A percentile compares a stretch with the other conserved stretches of the same genome.
Evolutionary conservation across 1,140 invertebrate species (phyloP).

Genomic region (Cotesia typhae): DNA sequence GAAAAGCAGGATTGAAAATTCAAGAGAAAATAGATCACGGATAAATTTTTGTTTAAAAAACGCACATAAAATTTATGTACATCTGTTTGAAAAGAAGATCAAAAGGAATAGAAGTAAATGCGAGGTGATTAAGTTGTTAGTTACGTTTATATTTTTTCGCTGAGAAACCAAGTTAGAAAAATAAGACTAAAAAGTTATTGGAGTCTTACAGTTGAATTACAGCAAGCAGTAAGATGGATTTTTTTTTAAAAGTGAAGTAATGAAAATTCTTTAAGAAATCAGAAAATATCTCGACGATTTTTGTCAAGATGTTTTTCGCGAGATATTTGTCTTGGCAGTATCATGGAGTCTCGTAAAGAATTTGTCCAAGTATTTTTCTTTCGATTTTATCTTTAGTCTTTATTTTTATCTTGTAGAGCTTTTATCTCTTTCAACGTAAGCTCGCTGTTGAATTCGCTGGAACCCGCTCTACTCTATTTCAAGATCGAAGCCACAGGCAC

Average conservation of each 20-base stretch:
- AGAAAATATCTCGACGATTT: no score
- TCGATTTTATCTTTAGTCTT: conserved; percentile 1
- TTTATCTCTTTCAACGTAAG: conserved; percentile 6
- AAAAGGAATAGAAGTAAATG: no score
- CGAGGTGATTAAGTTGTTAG: no score
- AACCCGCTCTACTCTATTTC: conserved; percentile 17
- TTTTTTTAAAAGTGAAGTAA: no score
- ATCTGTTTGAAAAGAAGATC: neutral
- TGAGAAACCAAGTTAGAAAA: no score
- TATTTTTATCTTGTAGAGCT: conserved; percentile 7
- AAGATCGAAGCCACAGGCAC: conserved; percentile 26
- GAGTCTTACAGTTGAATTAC: no score
- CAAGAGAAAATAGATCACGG: neutral
- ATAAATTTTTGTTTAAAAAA: conserved; percentile 1
- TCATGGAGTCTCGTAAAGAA: neutral
- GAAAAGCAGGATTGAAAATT: conserved; percentile 1
- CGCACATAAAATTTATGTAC: conserved; percentile 27
- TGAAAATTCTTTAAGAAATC: no score
- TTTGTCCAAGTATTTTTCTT: neutral
- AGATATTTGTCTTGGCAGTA: no score
- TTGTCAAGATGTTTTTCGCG: no score
- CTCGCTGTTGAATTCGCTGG: conserved; percentile 19
- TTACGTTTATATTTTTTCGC: no score
- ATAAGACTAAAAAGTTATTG: no score
- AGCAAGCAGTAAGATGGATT: no score